Evolutionary conservation across 1,140 invertebrate species (phyloP).

Genomic region (Cataglyphis hispanica): DNA sequence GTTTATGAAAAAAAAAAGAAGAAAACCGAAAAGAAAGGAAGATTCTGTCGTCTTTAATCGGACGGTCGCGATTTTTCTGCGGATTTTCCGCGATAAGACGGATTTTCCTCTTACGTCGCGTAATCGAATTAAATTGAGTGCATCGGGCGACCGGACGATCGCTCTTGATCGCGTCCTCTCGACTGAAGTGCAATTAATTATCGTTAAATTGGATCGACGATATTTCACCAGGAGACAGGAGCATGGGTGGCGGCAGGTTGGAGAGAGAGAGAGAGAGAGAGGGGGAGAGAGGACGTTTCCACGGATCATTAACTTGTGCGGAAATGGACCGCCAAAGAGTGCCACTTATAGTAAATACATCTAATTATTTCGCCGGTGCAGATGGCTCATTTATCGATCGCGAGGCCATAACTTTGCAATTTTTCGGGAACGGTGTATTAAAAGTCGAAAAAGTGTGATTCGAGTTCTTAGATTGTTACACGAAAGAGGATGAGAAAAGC

Average conservation of each 20-base stretch:
- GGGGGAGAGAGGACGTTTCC: conserved; percentile 48
- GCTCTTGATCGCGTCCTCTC: conserved; percentile 60
- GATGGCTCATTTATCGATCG: conserved; percentile 33
- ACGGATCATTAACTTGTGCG: conserved; percentile 69
- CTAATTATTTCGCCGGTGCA: conserved; percentile 65
- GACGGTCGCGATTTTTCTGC: conserved; percentile 41
- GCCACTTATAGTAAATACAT: conserved; percentile 47
- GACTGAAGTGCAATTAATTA: conserved; percentile 73
- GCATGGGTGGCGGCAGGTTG: conserved; percentile 8
- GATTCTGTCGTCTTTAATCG: conserved; percentile 37
- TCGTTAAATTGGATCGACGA: conserved; percentile 72
- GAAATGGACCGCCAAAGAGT: conserved; percentile 64
- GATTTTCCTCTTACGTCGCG: conserved; percentile 33
- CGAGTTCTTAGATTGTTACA: neutral
- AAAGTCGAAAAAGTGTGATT: neutral
- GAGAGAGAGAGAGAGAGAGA: neutral
- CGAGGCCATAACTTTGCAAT: conserved; percentile 9
- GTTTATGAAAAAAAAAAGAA: neutral
- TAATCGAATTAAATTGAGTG: conserved; percentile 74
- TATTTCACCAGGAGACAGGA: conserved; percentile 65
- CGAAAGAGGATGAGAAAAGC: neutral
- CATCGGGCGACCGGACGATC: conserved; percentile 62
- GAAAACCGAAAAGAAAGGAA: neutral
- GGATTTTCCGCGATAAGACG: conserved; percentile 52
- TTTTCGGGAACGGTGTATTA: neutral